Conservation (phyloP, 2,113 vertebrate genomes). For the Tetraodon nigroviridis region DNA sequence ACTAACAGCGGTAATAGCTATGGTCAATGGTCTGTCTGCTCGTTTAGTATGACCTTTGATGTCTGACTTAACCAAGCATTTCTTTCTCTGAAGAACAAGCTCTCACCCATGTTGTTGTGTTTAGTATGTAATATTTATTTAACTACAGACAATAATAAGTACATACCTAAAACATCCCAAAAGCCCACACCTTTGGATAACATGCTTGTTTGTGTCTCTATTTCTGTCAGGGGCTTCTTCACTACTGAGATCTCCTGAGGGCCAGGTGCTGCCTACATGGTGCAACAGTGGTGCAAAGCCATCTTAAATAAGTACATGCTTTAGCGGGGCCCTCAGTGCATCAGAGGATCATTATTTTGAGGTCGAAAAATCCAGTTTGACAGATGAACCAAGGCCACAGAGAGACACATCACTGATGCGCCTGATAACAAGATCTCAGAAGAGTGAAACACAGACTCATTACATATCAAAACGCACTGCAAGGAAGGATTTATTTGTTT, state of each 20-base stretch:
- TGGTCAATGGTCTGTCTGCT: no score
- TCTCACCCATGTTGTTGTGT: constrained; percentile 7
- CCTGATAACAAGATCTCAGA: constrained; percentile 99
- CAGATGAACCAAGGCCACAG: constrained; percentile 93
- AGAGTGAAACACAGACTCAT: constrained; percentile 93
- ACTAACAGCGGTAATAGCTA: no score
- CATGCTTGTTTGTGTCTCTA: constrained; percentile 67
- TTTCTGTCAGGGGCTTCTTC: constrained; percentile 64
- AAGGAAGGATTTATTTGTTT: constrained; percentile 96
- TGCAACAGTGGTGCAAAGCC: constrained; percentile 56
- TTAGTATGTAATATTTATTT: constrained; percentile 59
- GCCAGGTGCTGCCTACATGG: constrained; percentile 56
- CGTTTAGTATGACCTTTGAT: no score
- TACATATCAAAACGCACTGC: constrained; percentile 94
- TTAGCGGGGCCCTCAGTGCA: constrained; percentile 86
- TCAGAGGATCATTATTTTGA: constrained; percentile 99
- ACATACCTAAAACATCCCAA: constrained; percentile 58
- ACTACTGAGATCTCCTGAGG: constrained; percentile 60
- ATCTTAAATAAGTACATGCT: constrained; percentile 75
- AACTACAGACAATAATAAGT: constrained; percentile 58
- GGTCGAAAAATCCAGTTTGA: constrained; percentile 98
- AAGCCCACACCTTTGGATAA: constrained; percentile 57
- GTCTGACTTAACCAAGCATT: constrained; percentile 27
- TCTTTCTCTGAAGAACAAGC: constrained; percentile 43
- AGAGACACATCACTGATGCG: constrained; percentile 89